Evolutionary conservation across 2,113 vertebrate genomes (phyloP).

Genomic region (Rhinichthys klamathensis): DNA sequence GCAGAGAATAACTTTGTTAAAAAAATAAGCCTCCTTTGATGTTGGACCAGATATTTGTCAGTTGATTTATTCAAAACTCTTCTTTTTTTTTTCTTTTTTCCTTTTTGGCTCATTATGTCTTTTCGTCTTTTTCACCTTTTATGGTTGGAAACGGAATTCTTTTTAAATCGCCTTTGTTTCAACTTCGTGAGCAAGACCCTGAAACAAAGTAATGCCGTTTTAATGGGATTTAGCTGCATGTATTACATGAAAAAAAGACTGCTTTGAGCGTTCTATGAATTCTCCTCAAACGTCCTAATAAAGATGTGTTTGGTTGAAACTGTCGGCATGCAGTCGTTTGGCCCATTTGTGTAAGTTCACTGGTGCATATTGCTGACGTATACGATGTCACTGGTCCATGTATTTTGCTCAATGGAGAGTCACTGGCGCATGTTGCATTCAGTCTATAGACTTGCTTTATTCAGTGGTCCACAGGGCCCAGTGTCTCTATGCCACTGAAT

Average conservation of each 20-base stretch:
- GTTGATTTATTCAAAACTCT: conserved; percentile 41
- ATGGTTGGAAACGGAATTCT: conserved; percentile 48
- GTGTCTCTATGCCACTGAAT: conserved; percentile 19
- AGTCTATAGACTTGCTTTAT: conserved; percentile 51
- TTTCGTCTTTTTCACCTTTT: conserved; percentile 21
- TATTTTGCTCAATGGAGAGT: conserved; percentile 55
- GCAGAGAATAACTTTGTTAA: conserved; percentile 48
- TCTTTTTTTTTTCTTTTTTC: too few relatives aligned
- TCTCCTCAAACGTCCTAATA: conserved; percentile 27
- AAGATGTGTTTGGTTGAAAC: conserved; percentile 55
- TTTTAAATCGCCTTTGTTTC: conserved; percentile 5
- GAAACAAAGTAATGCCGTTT: background rate
- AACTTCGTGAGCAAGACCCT: conserved; percentile 18
- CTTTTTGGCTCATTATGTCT: conserved; percentile 22
- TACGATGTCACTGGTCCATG: conserved; percentile 54
- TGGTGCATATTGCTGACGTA: conserved; percentile 55
- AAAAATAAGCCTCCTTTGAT: conserved; percentile 59
- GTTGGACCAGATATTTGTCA: conserved; percentile 51
- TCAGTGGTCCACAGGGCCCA: conserved; percentile 24
- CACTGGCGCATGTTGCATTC: conserved; percentile 51
- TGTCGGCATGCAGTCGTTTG: conserved; percentile 29
- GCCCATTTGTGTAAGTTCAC: conserved; percentile 55
- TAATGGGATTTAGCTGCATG: conserved; percentile 21
- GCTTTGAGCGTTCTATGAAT: background rate
- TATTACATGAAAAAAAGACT: background rate